These are phyloP conservation scores for Coregonus suidteri DNA, from an alignment of 2,797 vertebrate genomes.

Conservation along the genomic window DNA sequence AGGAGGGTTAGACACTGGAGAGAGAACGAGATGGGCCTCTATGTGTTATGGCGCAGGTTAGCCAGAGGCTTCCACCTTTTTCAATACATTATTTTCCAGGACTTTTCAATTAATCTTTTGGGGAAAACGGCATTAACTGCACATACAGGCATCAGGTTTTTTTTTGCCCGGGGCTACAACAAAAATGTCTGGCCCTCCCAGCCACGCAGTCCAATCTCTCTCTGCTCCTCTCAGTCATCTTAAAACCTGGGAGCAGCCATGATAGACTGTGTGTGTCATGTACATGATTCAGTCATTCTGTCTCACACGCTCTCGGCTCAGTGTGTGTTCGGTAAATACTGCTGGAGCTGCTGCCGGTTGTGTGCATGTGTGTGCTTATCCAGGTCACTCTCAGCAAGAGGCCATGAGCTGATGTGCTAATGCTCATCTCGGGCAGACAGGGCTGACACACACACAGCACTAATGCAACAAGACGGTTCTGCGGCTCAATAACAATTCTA, in stretches of 20 bases:
- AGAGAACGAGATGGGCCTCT: not conserved
- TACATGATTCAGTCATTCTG: conserved; percentile 49
- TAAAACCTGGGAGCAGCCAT: no score
- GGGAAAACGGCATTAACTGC: no score
- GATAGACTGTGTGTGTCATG: conserved; percentile 21
- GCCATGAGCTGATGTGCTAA: conserved; percentile 55
- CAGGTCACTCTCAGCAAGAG: conserved; percentile 51
- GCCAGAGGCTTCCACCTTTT: no score
- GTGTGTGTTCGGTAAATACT: conserved; percentile 47
- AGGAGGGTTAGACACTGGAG: not conserved
- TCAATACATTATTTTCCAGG: no score
- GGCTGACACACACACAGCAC: conserved; percentile 35
- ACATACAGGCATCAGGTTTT: no score
- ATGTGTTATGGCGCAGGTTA: not conserved
- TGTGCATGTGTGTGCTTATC: conserved; percentile 34
- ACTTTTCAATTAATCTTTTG: no score
- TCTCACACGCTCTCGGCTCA: not conserved
- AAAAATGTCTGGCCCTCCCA: no score
- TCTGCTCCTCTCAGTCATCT: no score
- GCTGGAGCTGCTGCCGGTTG: conserved; percentile 30
- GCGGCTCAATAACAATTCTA: conserved; percentile 12
- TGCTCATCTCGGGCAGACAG: conserved; percentile 62
- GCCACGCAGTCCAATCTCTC: no score
- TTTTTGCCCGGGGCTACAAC: no score
- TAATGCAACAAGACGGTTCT: conserved; percentile 34